A percentile compares a stretch with the other conserved stretches of the same genome.
phyloP scores from a whole-genome alignment of 2,888 invertebrate genomes.

The Ophion slaviceki region DNA sequence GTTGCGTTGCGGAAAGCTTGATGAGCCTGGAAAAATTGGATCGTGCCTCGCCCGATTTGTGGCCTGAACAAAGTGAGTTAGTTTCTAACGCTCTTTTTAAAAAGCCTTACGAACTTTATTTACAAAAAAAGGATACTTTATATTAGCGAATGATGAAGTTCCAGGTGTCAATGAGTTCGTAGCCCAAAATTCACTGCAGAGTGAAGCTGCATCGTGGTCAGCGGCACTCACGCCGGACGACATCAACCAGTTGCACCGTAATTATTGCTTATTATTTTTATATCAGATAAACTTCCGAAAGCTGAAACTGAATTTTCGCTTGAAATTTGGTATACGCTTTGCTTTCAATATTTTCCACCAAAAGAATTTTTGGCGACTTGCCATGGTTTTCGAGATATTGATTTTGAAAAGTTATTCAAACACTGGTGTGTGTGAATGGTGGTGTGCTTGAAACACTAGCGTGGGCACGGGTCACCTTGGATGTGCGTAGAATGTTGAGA shows the following conservation, averaged over 20 bases:
- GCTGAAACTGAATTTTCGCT: no score
- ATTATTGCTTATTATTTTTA: slow-evolving; percentile 76
- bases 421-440: background rate
- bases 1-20: slow-evolving; percentile 89
- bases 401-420: no score
- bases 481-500: no score
- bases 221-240: slow-evolving; percentile 90
- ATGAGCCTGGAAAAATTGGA: slow-evolving; percentile 96
- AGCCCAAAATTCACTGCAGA: slow-evolving; percentile 87
- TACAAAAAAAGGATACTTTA: slow-evolving; percentile 65
- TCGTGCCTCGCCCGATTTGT: slow-evolving; percentile 97
- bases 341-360: no score
- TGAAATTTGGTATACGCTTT: background rate
- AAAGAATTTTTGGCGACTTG: no score
- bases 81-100: slow-evolving; percentile 24
- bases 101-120: slow-evolving; percentile 9
- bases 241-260: slow-evolving; percentile 91
- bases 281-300: no score
- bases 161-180: slow-evolving; percentile 95
- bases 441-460: no score
- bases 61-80: slow-evolving; percentile 97
- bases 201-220: slow-evolving; percentile 88
- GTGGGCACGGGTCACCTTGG: no score
- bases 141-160: slow-evolving; percentile 85
- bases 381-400: no score